Evolutionary conservation across 2,797 vertebrate genomes (phyloP), one percentile per base, ranked within the genome.

Genomic region (Cephalopachus bancanus): DNA sequence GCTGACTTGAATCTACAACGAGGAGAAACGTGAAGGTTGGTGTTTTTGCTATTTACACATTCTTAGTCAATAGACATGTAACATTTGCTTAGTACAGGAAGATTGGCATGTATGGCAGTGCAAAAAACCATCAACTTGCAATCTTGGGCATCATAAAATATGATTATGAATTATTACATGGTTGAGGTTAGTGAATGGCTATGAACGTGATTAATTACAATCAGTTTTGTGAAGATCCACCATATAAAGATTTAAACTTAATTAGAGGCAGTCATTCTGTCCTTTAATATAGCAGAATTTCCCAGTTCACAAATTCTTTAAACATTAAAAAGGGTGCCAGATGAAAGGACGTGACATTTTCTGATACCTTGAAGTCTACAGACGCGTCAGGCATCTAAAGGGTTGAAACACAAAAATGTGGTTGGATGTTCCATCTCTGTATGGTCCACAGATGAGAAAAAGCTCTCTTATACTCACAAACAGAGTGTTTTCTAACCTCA

Each of bases 251-350:
- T 19, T 33, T 16, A 15, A 59, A 79, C 20, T 64, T 79, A 87
- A 89, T 78, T 55, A 75, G 28, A 93, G 53, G 8, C 22, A 89
- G 53, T 94, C 15, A 83, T 69, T 94, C 72, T 80, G 22, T 76
- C 28, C 26, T 92, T 72, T 12, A 89, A 49, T 19, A 10, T 3
- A 92, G 57, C 22, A 53, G 44, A 37, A 64, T 81, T 86, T 90
- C 16, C 20, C 15, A 91, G 76, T 88, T 93, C 55, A 84, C 7
- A 93, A 92, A 90, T 49, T 74, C 20, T n/a, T 90, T 88, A 90
- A 89, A 85, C 67, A 79, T 67, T 83, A 79, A 91, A 55, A 95
- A 72, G 10, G n/a, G 5, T 72, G 92, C 51, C 49, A 90, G 62
- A 79, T 72, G 4, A 78, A 81, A 95, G 28, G 44, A 37, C 71